phyloP scores from a whole-genome alignment of 1,140 invertebrate genomes.

The Drosophila setifemur region DNA sequence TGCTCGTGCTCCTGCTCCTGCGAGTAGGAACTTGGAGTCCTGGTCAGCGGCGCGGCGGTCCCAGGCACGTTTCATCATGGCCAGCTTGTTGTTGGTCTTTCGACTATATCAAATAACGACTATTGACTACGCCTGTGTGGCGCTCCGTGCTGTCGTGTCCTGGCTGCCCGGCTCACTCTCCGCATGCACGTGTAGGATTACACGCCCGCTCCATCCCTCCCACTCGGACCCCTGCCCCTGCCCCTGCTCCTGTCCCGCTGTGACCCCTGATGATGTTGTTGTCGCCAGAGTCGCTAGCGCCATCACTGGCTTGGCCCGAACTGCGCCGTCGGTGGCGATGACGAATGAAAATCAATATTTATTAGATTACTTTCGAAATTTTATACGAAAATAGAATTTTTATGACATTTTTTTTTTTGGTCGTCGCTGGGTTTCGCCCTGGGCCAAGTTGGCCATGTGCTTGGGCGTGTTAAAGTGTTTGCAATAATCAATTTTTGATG shows the following conservation, averaged over 20 bases:
- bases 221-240: neutral
- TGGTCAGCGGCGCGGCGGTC: slow-evolving; percentile 61
- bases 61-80: slow-evolving; percentile 79
- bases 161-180: slow-evolving; percentile 31
- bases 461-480: slow-evolving; percentile 30
- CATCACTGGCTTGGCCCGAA: slow-evolving; percentile 27
- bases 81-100: slow-evolving; percentile 65
- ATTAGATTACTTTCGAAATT: slow-evolving; percentile 82
- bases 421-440: slow-evolving; percentile 3
- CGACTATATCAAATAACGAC: slow-evolving; percentile 81
- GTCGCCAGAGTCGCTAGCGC: slow-evolving; percentile 55
- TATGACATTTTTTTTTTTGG: slow-evolving; percentile 67
- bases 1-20: slow-evolving; percentile 8
- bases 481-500: slow-evolving; percentile 50
- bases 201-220: slow-evolving; percentile 22
- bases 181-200: slow-evolving; percentile 72
- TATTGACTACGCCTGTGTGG: slow-evolving; percentile 71
- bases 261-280: slow-evolving; percentile 48
- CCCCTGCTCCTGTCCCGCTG: slow-evolving; percentile 7
- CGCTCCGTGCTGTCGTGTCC: slow-evolving; percentile 40
- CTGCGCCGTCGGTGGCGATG: slow-evolving; percentile 61
- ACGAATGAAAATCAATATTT: slow-evolving; percentile 83
- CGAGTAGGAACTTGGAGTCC: slow-evolving; percentile 27
- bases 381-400: slow-evolving; percentile 82
- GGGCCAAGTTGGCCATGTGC: slow-evolving; percentile 35